A percentile compares a stretch with the other conserved stretches of the same genome.
Evolutionary conservation across 2,797 vertebrate species (phyloP).

Genomic region (Loris lydekkerianus): DNA sequence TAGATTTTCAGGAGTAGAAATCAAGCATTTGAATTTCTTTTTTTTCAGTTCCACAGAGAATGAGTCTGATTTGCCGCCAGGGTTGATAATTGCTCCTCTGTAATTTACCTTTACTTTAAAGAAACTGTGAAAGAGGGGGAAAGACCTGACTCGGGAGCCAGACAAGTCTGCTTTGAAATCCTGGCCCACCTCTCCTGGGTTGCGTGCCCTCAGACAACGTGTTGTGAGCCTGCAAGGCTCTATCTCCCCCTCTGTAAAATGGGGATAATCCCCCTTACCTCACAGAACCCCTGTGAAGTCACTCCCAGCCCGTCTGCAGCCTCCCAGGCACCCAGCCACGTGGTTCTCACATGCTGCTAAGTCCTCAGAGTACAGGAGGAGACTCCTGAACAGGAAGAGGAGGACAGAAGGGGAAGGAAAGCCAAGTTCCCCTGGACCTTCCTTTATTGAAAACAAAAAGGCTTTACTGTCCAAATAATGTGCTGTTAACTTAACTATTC

Average conservation of each 20-base stretch:
- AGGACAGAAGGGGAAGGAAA: background rate
- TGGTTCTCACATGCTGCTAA: background rate
- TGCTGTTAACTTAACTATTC: conserved; percentile 39
- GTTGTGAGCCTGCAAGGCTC: background rate
- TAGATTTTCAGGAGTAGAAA: conserved; percentile 8
- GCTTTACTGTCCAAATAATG: conserved; percentile 47
- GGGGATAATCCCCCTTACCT: background rate
- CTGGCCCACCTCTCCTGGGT: background rate
- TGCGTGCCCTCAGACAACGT: background rate
- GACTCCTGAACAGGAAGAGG: background rate
- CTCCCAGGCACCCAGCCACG: background rate
- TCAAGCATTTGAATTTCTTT: background rate
- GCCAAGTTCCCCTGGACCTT: background rate
- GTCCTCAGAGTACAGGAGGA: background rate
- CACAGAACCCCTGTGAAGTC: conserved; percentile 16
- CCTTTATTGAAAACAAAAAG: conserved; percentile 25
- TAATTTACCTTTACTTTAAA: conserved; percentile 11
- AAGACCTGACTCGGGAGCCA: background rate
- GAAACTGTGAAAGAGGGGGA: background rate
- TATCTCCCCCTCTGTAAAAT: conserved; percentile 33
- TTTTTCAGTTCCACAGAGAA: background rate
- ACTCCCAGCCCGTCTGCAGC: background rate
- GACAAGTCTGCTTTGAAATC: background rate
- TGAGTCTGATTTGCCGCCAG: background rate
- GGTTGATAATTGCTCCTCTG: background rate